Evolutionary conservation across 2,888 invertebrate species (phyloP), one percentile per base, ranked within the genome.

Genomic region (Margaritifera margaritifera): DNA sequence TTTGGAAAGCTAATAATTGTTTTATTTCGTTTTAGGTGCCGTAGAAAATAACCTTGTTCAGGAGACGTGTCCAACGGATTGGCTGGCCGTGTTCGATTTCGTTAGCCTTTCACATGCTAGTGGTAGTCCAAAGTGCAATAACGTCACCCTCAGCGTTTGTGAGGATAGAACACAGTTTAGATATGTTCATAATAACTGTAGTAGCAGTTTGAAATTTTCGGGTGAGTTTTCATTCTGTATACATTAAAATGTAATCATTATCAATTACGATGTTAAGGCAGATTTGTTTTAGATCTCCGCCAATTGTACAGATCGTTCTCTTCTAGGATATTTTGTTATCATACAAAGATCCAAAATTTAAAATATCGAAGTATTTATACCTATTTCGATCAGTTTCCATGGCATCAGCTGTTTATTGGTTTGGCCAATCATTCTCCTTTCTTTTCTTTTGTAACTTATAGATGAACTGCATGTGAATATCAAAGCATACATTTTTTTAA

Each of bases 51-150:
- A 75, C 0, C 53, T 73, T n/a, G 69, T 71, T 20, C 71, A 75
- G 58, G 75, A 78, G n/a, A 75, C 79, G 19, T 81, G 81, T 65
- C 81, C 81, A 4, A 62, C 62, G 22, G 62, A 68, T n/a, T 25
- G 79, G 8, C 60, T 78, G 22, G 75, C 75, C 27, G 72, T 59
- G 19, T 81, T 76, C 63, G 66, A 72, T 6, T 68, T 67, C 24
- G 75, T 78, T 4, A 67, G 62, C 24, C 69, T 79, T 51, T 64
- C 74, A 24, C 67, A 71, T 52, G 67, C 66, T 20, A 71, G 65
- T 31, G 74, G 72, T 15, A 55, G 62, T 18, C 69, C 66, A 15
- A 64, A 67, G 20, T 81, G 81, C 62, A 27, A 24, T 4, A 76
- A 74, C 53, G 69, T 67, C 18, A 67, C 68, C 1, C 55, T 76